A percentile compares a stretch with the other conserved stretches of the same genome.
phyloP scores from a whole-genome alignment of 2,113 vertebrate species.

The Rafetus swinhoei region DNA sequence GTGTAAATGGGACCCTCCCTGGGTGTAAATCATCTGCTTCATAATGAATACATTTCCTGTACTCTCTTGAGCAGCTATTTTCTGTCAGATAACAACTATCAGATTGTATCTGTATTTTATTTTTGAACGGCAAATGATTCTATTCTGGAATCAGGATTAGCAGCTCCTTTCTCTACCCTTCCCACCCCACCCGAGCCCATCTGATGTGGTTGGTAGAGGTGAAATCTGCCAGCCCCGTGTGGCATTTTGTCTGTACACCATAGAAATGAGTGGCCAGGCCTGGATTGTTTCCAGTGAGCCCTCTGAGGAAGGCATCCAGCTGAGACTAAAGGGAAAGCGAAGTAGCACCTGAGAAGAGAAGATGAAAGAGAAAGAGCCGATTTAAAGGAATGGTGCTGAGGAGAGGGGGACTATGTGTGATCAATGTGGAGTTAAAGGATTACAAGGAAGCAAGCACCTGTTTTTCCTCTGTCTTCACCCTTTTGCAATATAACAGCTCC shows the following conservation, averaged over 20 bases:
- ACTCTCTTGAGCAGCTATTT: not conserved
- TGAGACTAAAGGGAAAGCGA: not conserved
- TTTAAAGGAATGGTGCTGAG: not conserved
- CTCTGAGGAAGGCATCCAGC: not conserved
- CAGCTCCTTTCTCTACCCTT: not conserved
- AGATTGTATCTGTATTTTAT: not conserved
- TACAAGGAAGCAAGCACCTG: not conserved
- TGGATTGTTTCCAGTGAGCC: not conserved
- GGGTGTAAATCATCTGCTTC: not conserved
- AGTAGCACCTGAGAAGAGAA: not conserved
- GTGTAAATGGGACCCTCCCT: not conserved
- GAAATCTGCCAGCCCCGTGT: not conserved
- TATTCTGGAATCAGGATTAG: not conserved
- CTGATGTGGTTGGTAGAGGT: not conserved
- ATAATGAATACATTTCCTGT: not conserved
- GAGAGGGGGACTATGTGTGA: not conserved
- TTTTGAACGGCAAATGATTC: not conserved
- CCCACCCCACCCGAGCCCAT: not conserved
- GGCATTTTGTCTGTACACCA: not conserved
- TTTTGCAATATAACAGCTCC: not conserved
- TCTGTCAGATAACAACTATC: not conserved
- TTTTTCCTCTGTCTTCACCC: not conserved
- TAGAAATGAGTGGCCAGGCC: not conserved
- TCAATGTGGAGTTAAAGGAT: not conserved
- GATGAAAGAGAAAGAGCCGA: not conserved